Percentiles rank a stretch among this genome's conserved stretches.
Conservation (phyloP, 2,797 vertebrate species). For the Mareca strepera region DNA sequence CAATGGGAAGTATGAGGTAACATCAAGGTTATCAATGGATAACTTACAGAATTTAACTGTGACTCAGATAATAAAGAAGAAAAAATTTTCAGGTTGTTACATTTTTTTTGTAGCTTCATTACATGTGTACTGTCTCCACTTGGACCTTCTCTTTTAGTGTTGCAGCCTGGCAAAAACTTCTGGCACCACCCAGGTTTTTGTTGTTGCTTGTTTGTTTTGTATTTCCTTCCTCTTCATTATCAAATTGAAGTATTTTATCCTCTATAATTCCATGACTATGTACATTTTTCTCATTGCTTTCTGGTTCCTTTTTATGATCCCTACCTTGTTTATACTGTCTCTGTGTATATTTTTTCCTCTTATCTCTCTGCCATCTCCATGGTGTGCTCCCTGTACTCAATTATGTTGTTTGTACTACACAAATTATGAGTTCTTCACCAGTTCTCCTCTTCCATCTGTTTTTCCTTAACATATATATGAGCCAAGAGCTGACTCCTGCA, state of each 20-base stretch:
- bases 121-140: neutral
- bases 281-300: neutral
- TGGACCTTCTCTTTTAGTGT: neutral
- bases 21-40: neutral
- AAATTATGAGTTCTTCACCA: neutral
- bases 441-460: conserved; percentile 4
- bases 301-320: neutral
- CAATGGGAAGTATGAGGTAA: neutral
- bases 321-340: neutral
- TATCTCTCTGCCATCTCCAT: neutral
- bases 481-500: neutral
- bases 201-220: neutral
- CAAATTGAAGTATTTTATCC: neutral
- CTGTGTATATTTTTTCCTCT: neutral
- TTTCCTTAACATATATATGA: neutral
- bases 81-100: neutral
- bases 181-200: neutral
- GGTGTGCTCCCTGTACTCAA: neutral
- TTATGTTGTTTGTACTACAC: neutral
- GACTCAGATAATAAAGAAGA: neutral
- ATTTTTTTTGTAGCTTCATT: neutral
- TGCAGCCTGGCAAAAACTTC: neutral
- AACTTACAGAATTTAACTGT: neutral
- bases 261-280: neutral
- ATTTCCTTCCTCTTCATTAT: neutral